Conservation (phyloP, 2,888 invertebrate species). For the Melieria crassipennis region DNA sequence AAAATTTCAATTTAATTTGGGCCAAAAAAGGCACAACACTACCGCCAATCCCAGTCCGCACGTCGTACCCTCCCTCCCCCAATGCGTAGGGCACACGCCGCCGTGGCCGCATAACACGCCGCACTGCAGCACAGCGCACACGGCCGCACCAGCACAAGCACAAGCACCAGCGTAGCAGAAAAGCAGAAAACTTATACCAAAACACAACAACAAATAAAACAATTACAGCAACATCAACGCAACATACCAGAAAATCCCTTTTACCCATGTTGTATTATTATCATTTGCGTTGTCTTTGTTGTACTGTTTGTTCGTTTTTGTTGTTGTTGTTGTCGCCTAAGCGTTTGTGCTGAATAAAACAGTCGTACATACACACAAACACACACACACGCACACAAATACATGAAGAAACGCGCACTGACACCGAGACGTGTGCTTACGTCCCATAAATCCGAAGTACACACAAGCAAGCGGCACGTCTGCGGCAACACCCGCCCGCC, state of each 20-base stretch:
- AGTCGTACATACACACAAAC: slow-evolving; percentile 6
- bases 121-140: neutral
- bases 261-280: slow-evolving; percentile 35
- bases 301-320: neutral
- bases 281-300: neutral
- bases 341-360: neutral
- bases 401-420: neutral
- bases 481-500: slow-evolving; percentile 15
- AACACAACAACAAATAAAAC: neutral
- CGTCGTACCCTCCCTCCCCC: no score
- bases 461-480: neutral
- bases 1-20: slow-evolving; percentile 50
- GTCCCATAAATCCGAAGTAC: slow-evolving; percentile 6
- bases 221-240: slow-evolving; percentile 24
- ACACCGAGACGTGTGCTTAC: neutral
- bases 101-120: neutral
- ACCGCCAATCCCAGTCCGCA: no score
- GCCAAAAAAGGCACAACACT: slow-evolving; percentile 28
- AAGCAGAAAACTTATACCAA: neutral
- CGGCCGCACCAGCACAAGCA: slow-evolving; percentile 12
- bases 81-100: neutral
- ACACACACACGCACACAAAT: neutral
- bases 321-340: neutral
- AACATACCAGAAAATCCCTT: slow-evolving; percentile 47
- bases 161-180: slow-evolving; percentile 23